A percentile compares a stretch with the other conserved stretches of the same genome.
These are phyloP conservation scores for Spheniscus humboldti DNA, from an alignment of 2,797 vertebrate species.

Conservation along the genomic window DNA sequence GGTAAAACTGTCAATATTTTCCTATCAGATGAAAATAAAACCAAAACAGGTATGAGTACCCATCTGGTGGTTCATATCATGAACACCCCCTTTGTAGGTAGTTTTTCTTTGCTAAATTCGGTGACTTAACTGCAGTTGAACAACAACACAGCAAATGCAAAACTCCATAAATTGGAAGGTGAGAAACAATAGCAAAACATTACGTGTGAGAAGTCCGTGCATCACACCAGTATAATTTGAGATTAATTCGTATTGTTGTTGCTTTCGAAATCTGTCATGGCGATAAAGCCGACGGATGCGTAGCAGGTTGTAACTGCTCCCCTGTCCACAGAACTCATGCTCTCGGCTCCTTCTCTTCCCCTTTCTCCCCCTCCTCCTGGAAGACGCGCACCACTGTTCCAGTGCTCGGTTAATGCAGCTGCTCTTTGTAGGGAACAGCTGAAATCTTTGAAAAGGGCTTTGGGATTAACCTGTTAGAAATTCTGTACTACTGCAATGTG, in stretches of 20 bases:
- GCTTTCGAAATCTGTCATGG: not conserved
- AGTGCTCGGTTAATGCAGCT: not conserved
- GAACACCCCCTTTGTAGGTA: not conserved
- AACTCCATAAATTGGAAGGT: not conserved
- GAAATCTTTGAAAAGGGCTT: not conserved
- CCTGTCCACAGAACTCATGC: not conserved
- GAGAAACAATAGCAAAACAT: not conserved
- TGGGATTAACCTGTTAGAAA: not conserved
- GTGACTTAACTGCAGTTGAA: not conserved
- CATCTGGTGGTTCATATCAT: not conserved
- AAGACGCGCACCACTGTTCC: not conserved
- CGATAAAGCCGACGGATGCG: fast-evolving
- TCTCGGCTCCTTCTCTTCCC: not conserved
- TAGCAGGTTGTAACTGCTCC: not conserved
- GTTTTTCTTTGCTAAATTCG: not conserved
- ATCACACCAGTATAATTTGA: not conserved
- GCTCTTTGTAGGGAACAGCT: not conserved
- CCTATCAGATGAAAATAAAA: not conserved
- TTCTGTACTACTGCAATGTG: not conserved
- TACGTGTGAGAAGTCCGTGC: not conserved
- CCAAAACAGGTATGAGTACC: not conserved
- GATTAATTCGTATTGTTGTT: not conserved
- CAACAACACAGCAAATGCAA: not conserved
- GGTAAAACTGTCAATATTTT: not conserved
- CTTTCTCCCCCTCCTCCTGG: not conserved